Percentiles rank a stretch among this genome's conserved stretches.
These are phyloP conservation scores for Augochlorella aurata DNA, from an alignment of 2,888 invertebrate genomes.

Conservation along the genomic window DNA sequence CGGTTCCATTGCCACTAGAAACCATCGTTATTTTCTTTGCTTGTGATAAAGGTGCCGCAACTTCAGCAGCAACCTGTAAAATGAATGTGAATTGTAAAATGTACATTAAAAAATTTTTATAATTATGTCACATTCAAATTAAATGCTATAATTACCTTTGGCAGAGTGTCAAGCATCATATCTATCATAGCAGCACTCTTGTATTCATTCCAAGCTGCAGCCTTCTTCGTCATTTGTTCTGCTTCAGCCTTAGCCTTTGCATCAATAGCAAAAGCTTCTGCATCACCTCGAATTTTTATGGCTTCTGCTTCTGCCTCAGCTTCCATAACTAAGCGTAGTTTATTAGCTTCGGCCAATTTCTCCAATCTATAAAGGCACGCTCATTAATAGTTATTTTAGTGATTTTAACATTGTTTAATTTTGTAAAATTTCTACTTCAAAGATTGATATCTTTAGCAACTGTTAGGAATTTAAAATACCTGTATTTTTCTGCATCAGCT, in stretches of 20 bases:
- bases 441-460: not conserved
- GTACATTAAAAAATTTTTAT: not conserved
- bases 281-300: constrained; percentile 92
- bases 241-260: constrained; percentile 98
- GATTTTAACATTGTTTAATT: not conserved
- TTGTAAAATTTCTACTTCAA: not conserved
- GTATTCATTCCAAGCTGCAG: constrained; percentile 98
- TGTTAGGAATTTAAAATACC: constrained; percentile 71
- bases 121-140: not conserved
- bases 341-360: constrained; percentile 96
- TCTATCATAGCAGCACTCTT: constrained; percentile 97
- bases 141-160: constrained; percentile 87
- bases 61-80: constrained; percentile 95
- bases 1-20: constrained; percentile 93
- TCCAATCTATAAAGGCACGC: constrained; percentile 85
- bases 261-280: constrained; percentile 95
- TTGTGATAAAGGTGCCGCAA: constrained; percentile 96
- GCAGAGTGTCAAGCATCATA: constrained; percentile 97
- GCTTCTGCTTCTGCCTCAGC: constrained; percentile 98
- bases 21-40: constrained; percentile 98
- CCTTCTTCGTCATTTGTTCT: constrained; percentile 98
- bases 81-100: not conserved
- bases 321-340: constrained; percentile 93
- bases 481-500: constrained; percentile 96
- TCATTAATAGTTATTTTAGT: not conserved